Evolutionary conservation across 2,797 vertebrate species (phyloP).

Genomic region (Erpetoichthys calabaricus): DNA sequence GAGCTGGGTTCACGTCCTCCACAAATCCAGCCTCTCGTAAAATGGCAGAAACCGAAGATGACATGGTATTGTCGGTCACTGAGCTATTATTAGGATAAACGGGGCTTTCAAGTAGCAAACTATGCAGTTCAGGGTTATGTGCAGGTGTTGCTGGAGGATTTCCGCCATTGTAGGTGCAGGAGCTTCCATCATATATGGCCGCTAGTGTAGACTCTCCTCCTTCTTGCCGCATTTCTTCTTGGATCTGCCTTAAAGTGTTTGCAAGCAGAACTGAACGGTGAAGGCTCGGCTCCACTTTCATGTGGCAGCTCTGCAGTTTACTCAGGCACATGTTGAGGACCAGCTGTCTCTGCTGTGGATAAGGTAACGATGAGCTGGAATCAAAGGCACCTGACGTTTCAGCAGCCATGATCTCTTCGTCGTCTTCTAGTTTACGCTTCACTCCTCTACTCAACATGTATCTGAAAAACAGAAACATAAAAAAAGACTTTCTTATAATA

Average conservation of each 20-base stretch:
- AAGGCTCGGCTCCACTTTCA: constrained; percentile 64
- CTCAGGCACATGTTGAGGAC: constrained; percentile 69
- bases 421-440: constrained; percentile 66
- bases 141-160: constrained; percentile 6
- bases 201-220: constrained; percentile 16
- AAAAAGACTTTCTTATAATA: no score
- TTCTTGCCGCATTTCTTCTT: constrained; percentile 63
- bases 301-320: constrained; percentile 63
- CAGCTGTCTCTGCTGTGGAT: constrained; percentile 63
- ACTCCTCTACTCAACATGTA: constrained; percentile 74
- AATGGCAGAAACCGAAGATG: constrained; percentile 41
- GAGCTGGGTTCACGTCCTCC: constrained; percentile 40
- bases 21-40: constrained; percentile 49
- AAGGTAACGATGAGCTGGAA: constrained; percentile 38
- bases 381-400: constrained; percentile 36
- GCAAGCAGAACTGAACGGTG: constrained; percentile 69
- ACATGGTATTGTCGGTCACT: constrained; percentile 29
- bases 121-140: constrained; percentile 16
- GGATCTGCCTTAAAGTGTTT: constrained; percentile 71
- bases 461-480: constrained; percentile 33
- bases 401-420: constrained; percentile 51
- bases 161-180: neutral
- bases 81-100: constrained; percentile 27
- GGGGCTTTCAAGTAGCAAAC: constrained; percentile 31
- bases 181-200: neutral